Evolutionary conservation across 2,888 invertebrate genomes (phyloP).

Genomic region (Miltochrista miniata): DNA sequence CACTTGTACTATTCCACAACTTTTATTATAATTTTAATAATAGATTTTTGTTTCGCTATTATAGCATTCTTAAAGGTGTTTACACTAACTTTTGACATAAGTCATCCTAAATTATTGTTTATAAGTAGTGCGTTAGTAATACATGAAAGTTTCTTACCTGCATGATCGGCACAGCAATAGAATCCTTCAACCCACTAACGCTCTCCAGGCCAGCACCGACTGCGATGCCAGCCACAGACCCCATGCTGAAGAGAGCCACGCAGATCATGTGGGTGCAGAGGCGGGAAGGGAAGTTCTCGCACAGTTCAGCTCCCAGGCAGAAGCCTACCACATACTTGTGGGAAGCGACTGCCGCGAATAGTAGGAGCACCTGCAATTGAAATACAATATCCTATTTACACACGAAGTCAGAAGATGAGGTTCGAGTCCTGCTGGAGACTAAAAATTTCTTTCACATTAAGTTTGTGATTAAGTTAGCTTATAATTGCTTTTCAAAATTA

Average conservation of each 20-base stretch:
- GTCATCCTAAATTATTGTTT: too few species aligned
- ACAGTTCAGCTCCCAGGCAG: conserved; percentile 90
- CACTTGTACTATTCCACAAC: too few species aligned
- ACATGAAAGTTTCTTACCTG: conserved; percentile 70
- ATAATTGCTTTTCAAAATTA: too few species aligned
- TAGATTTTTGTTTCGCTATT: too few species aligned
- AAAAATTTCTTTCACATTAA: too few species aligned
- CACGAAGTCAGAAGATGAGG: too few species aligned
- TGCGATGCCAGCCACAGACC: conserved; percentile 87
- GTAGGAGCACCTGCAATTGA: conserved; percentile 84
- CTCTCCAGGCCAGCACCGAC: conserved; percentile 85
- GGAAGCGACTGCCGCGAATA: conserved; percentile 88
- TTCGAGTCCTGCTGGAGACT: too few species aligned
- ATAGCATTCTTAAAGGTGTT: too few species aligned
- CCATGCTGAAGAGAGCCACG: conserved; percentile 86
- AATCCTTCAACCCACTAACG: conserved; percentile 71
- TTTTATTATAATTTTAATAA: too few species aligned
- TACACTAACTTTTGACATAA: too few species aligned
- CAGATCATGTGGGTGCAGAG: conserved; percentile 81
- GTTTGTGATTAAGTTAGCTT: too few species aligned
- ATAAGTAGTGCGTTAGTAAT: too few species aligned
- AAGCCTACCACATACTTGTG: conserved; percentile 93
- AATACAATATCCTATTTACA: not conserved
- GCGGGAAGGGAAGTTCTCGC: conserved; percentile 70
- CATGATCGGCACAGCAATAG: conserved; percentile 82